Evolutionary conservation across 2,113 vertebrate genomes (phyloP).

Genomic region (Paramormyrops kingsleyae): DNA sequence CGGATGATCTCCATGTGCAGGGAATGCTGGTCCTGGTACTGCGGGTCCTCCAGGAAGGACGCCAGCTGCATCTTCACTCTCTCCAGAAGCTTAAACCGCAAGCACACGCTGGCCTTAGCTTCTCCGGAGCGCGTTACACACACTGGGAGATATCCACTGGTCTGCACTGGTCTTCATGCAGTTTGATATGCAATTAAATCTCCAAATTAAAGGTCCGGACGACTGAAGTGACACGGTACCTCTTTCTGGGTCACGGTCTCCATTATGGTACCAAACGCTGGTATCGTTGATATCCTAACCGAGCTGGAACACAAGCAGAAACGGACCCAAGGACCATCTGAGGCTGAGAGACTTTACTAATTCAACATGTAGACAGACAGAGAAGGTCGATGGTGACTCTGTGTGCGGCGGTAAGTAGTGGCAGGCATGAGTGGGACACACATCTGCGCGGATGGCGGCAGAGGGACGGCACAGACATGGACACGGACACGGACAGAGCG

Average conservation of each 20-base stretch:
- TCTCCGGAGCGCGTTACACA: background rate
- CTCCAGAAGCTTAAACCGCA: conserved; percentile 61
- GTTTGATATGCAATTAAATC: background rate
- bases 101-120: no score
- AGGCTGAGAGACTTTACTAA: no score
- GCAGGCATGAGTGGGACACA: background rate
- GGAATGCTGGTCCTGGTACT: conserved; percentile 97
- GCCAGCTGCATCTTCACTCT: conserved; percentile 51
- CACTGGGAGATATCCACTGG: background rate
- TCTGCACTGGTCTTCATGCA: background rate
- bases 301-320: conserved; percentile 67
- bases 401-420: background rate
- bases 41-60: conserved; percentile 93
- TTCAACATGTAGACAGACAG: no score
- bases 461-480: background rate
- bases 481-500: conserved; percentile 27
- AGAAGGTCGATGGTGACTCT: no score
- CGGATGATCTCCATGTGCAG: conserved; percentile 95
- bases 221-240: conserved; percentile 56
- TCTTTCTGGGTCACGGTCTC: conserved; percentile 97
- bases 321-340: conserved; percentile 26
- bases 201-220: background rate
- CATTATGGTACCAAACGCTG: conserved; percentile 98
- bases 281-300: conserved; percentile 96
- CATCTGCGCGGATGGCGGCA: background rate